These are phyloP conservation scores for Candidula unifasciata DNA, from an alignment of 2,888 invertebrate species.

Conservation along the genomic window DNA sequence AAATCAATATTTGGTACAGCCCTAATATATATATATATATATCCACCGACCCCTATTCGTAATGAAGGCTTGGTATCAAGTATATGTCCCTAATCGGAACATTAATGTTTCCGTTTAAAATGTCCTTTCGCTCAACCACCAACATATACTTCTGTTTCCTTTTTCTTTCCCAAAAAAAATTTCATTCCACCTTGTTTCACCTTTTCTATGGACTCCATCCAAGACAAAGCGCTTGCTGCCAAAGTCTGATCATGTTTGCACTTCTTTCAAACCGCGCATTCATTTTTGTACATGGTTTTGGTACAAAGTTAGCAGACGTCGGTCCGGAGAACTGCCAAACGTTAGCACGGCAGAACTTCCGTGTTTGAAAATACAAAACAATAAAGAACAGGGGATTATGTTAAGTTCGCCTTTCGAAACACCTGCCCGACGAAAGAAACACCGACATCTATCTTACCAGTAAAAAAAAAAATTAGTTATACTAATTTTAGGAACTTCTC, in stretches of 20 bases:
- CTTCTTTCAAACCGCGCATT: not conserved
- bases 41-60: too few species aligned
- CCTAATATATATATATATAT: too few species aligned
- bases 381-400: not conserved
- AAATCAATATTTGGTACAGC: too few species aligned
- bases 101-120: too few species aligned
- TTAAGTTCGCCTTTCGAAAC: not conserved
- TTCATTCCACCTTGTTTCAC: not conserved
- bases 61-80: too few species aligned
- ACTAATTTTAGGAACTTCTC: not conserved
- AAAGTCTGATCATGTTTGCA: constrained; percentile 2
- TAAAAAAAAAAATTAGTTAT: not conserved
- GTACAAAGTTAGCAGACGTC: not conserved
- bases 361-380: not conserved
- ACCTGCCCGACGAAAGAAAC: not conserved
- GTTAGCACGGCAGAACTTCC: not conserved
- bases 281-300: not conserved
- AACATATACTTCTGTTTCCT: not conserved
- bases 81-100: too few species aligned
- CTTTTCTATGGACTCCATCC: not conserved
- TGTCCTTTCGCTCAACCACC: not conserved
- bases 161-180: not conserved
- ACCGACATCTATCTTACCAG: not conserved
- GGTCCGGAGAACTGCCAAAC: not conserved
- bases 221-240: constrained; percentile 28